Conservation (phyloP, 2,797 vertebrate species). For the Setipinna tenuifilis region DNA sequence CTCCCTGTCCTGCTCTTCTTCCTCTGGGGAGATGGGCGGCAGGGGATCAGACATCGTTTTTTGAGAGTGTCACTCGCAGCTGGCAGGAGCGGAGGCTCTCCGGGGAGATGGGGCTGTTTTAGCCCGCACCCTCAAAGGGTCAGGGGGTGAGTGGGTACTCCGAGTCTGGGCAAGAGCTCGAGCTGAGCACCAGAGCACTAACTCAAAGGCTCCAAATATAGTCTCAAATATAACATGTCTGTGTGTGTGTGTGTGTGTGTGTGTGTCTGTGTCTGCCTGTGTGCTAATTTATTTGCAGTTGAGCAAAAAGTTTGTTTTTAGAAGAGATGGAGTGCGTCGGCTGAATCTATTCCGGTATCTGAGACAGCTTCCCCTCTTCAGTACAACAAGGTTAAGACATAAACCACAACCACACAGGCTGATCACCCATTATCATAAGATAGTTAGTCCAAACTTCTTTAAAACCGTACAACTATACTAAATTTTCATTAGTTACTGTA, state of each 20-base stretch:
- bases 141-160: slow-evolving; percentile 23
- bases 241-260: not conserved
- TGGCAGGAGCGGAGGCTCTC: slow-evolving; percentile 45
- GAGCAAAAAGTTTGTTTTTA: too few species aligned
- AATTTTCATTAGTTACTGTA: too few species aligned
- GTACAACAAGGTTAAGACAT: too few species aligned
- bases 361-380: too few species aligned
- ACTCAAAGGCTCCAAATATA: not conserved
- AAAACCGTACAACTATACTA: too few species aligned
- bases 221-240: not conserved
- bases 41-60: not conserved
- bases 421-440: too few species aligned
- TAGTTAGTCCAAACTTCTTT: too few species aligned
- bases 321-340: too few species aligned
- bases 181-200: not conserved
- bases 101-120: slow-evolving; percentile 48
- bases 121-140: slow-evolving; percentile 39
- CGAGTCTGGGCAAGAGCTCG: not conserved
- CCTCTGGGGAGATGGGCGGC: not conserved
- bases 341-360: too few species aligned
- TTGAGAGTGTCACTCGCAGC: slow-evolving; percentile 12
- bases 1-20: not conserved
- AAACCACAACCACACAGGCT: too few species aligned
- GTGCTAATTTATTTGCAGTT: not conserved
- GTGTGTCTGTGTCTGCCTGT: not conserved